Base-by-base conservation (phyloP, 2,888 invertebrate species). In the Apodemia duryi region DNA sequence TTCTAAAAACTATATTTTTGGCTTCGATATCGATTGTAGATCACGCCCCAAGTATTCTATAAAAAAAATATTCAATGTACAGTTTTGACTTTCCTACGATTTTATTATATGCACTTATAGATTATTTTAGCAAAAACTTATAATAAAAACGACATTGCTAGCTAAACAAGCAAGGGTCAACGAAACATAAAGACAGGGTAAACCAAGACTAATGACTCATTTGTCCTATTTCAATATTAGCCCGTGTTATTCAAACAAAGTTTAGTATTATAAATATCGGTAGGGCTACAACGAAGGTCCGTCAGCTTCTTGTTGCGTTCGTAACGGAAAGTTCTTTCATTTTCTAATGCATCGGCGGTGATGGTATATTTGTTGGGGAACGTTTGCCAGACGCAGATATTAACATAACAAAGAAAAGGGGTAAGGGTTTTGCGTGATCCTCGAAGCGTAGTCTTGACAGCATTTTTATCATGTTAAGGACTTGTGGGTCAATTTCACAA, bases 191-290 rank as follows among this genome's bases (percentile, higher is more conserved):
- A 73, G 72, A 70, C 71, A 69, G 72, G 75, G 79, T 78, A 79
- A 83, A 79, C 75, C 70, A 72, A 81, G 77, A 72, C 77, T 81
- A 84, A 88, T 83, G 82, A 85, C 85, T 88, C 85, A 85, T 88
- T 87, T 85, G 86, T 81, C 84, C 85, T 85, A 84, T 83, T 76
- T 83, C 78, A 87, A 89, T 88, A 86, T 86, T 84, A 82, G 81
- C 84, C 77, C 76, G 79, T 77, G 78, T 77, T 76, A 77, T 73
- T 71, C 78, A 84, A 84, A 86, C 81, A 84, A 80, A 76, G 79
- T 77, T 80, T 69, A 76, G 82, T 77, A 78, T 80, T 60, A 69
- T 69, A 68, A 70, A 67, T 68, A 70, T 66, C 72, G 70, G 69
- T 66, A 72, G 68, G 68, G 69, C 70, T 67, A 69, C 71, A 71